Percentiles rank a stretch among this genome's conserved stretches.
Conservation (phyloP, 2,888 invertebrate species). For the Ennomos quercinarius region DNA sequence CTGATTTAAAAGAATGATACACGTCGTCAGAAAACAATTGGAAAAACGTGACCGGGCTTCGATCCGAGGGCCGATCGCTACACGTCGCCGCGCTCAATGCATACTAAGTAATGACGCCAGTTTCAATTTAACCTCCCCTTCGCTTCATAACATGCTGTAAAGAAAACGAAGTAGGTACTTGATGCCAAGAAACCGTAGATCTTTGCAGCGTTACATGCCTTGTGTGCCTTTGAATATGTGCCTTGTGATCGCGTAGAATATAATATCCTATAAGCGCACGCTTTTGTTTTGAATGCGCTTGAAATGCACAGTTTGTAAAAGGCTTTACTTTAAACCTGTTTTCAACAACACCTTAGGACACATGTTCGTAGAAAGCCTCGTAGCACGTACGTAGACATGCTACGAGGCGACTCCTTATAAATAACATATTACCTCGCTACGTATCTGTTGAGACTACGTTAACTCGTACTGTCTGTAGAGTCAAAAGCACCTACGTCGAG, state of each 20-base stretch:
- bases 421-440: slow-evolving; percentile 64
- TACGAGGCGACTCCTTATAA: slow-evolving; percentile 63
- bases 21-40: slow-evolving; percentile 85
- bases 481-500: slow-evolving; percentile 18
- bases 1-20: slow-evolving; percentile 83
- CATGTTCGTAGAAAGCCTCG: slow-evolving; percentile 36
- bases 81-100: slow-evolving; percentile 78
- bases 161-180: slow-evolving; percentile 39
- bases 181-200: slow-evolving; percentile 1
- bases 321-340: slow-evolving; percentile 7
- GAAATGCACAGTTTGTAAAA: background rate
- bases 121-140: slow-evolving; percentile 77
- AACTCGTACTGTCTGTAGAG: slow-evolving; percentile 33
- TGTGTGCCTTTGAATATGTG: too few relatives aligned
- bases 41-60: slow-evolving; percentile 76
- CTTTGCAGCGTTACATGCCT: background rate
- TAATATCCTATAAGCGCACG: too few relatives aligned
- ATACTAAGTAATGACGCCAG: slow-evolving; percentile 80
- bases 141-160: slow-evolving; percentile 62
- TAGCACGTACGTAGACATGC: slow-evolving; percentile 51
- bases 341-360: slow-evolving; percentile 19
- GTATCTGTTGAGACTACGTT: slow-evolving; percentile 43
- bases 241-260: too few relatives aligned
- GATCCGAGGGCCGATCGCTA: slow-evolving; percentile 73
- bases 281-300: too few relatives aligned